These are phyloP conservation scores for Hartigia nigra DNA, from an alignment of 2,888 invertebrate species.

Conservation along the genomic window DNA sequence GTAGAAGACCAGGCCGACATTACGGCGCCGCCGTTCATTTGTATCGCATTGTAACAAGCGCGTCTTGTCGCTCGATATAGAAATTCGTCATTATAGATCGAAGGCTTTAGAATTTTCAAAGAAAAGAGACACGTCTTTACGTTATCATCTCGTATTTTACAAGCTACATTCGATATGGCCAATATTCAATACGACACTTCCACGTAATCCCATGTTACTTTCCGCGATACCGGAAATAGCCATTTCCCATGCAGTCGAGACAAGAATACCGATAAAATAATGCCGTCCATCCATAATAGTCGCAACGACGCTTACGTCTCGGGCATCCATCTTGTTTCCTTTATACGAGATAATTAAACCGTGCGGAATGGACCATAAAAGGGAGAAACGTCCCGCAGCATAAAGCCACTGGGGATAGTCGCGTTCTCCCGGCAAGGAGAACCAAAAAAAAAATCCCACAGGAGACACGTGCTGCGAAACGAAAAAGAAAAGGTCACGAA, in stretches of 20 bases:
- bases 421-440: background rate
- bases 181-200: background rate
- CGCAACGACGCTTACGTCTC: background rate
- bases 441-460: background rate
- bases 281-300: background rate
- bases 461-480: background rate
- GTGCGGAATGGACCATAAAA: slow-evolving; percentile 37
- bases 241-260: background rate
- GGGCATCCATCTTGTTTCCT: slow-evolving; percentile 30
- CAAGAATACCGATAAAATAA: background rate
- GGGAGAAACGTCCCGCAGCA: background rate
- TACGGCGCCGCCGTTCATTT: slow-evolving; percentile 49
- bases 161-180: background rate
- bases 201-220: background rate
- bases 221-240: background rate
- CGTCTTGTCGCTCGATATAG: slow-evolving; percentile 20
- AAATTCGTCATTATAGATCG: background rate
- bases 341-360: slow-evolving; percentile 42
- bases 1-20: slow-evolving; percentile 26
- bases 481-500: background rate
- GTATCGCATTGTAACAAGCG: slow-evolving; percentile 58
- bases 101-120: background rate
- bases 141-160: background rate
- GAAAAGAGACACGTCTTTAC: background rate
- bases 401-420: background rate